Percentiles rank a stretch among this genome's conserved stretches.
Conservation (phyloP, 2,888 invertebrate genomes). For the Lithophane ornitopus region DNA sequence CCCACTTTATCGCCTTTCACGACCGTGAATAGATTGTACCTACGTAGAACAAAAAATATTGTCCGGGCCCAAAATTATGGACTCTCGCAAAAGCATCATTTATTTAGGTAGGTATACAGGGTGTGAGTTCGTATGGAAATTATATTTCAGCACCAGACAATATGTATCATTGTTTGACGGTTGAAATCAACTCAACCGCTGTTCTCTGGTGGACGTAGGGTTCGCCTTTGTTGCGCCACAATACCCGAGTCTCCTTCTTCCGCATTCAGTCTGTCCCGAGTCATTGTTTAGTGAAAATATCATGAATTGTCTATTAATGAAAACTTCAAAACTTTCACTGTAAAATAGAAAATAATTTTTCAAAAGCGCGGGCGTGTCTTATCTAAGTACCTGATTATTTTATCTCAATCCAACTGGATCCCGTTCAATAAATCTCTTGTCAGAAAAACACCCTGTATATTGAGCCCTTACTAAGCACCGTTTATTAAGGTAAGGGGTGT, state of each 20-base stretch:
- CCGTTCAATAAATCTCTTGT: constrained; percentile 16
- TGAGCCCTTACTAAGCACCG: constrained; percentile 48
- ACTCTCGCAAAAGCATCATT: constrained; percentile 40
- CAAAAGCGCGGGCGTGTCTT: neutral
- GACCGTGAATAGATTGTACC: constrained; percentile 15
- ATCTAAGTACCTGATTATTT: constrained; percentile 4
- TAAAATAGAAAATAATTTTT: neutral
- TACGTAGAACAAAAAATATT: constrained; percentile 47
- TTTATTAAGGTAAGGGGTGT: constrained; percentile 59
- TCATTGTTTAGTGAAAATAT: neutral
- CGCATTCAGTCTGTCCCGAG: neutral
- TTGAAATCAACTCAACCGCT: neutral
- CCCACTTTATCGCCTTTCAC: constrained; percentile 36
- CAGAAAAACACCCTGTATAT: constrained; percentile 28
- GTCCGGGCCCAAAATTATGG: constrained; percentile 32
- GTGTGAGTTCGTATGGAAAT: neutral
- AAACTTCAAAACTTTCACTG: neutral
- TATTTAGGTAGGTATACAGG: constrained; percentile 21
- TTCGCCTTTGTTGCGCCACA: neutral
- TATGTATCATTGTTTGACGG: neutral
- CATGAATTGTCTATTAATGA: neutral
- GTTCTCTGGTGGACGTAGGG: neutral
- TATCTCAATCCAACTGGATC: constrained; percentile 13
- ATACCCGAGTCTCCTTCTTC: neutral
- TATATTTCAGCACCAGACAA: neutral